Evolutionary conservation across 2,888 invertebrate genomes (phyloP).

Genomic region (Netelia inedita): DNA sequence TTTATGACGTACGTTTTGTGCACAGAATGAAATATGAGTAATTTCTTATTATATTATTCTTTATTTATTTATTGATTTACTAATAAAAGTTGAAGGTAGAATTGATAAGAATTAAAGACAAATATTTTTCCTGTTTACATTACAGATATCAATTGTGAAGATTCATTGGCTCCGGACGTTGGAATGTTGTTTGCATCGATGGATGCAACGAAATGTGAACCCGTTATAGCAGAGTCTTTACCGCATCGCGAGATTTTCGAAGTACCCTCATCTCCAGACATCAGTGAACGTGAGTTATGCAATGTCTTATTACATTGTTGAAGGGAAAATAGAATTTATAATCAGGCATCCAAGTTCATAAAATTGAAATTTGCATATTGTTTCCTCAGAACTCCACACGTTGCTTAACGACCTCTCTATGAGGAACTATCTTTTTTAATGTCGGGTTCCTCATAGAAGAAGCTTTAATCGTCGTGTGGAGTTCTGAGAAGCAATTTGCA

Average conservation of each 20-base stretch:
- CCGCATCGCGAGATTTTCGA: conserved; percentile 18
- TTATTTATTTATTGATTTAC: conserved; percentile 9
- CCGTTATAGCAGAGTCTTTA: neutral
- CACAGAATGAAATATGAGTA: too few species aligned
- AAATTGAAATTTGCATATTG: neutral
- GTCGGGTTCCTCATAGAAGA: too few species aligned
- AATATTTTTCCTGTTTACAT: conserved; percentile 14
- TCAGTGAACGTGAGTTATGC: conserved; percentile 9
- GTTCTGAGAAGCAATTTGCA: too few species aligned
- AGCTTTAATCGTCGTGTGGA: too few species aligned
- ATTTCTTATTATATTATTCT: too few species aligned
- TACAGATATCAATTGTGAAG: conserved; percentile 3
- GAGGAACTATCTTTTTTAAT: too few species aligned
- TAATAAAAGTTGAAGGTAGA: conserved; percentile 1
- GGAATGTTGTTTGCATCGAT: neutral
- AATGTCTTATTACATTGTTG: neutral
- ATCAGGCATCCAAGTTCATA: neutral
- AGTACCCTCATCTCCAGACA: conserved; percentile 2
- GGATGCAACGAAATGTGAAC: conserved; percentile 6
- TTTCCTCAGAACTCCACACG: neutral
- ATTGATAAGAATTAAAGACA: conserved; percentile 1
- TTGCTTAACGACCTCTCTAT: too few species aligned
- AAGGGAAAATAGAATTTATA: conserved; percentile 5
- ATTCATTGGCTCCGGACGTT: conserved; percentile 7
- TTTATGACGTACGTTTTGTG: conserved; percentile 17